A percentile compares a stretch with the other conserved stretches of the same genome.
phyloP scores from a whole-genome alignment of 2,113 vertebrate species.

The Guaruba guarouba region DNA sequence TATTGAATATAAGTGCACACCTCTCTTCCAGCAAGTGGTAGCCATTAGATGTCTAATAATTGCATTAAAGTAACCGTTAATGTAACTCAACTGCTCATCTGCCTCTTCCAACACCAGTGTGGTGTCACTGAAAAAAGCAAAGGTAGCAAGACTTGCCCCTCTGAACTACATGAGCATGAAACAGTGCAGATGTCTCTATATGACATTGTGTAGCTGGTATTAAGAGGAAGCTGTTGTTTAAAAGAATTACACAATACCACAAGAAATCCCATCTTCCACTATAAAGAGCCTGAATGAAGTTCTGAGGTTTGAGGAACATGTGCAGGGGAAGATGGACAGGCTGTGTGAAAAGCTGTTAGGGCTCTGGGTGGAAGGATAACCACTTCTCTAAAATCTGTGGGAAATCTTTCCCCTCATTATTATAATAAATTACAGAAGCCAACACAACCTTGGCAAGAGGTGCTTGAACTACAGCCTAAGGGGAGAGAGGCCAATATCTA shows the following conservation, averaged over 20 bases:
- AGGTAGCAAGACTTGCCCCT: background rate
- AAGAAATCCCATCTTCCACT: background rate
- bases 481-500: background rate
- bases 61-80: background rate
- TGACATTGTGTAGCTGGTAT: background rate
- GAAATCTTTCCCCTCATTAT: background rate
- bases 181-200: background rate
- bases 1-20: background rate
- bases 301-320: background rate
- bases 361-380: background rate
- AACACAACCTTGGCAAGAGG: constrained; percentile 2
- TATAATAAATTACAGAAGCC: constrained; percentile 3
- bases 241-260: background rate
- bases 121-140: background rate
- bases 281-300: background rate
- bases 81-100: background rate
- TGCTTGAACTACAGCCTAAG: background rate
- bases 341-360: background rate
- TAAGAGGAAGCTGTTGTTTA: background rate
- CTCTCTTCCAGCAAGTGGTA: background rate
- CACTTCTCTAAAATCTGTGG: background rate
- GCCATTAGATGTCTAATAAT: background rate
- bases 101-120: background rate
- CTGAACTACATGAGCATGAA: background rate
- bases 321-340: background rate